A percentile compares a stretch with the other conserved stretches of the same genome.
phyloP scores from a whole-genome alignment of 2,888 invertebrate genomes.

The Cephonodes hylas region DNA sequence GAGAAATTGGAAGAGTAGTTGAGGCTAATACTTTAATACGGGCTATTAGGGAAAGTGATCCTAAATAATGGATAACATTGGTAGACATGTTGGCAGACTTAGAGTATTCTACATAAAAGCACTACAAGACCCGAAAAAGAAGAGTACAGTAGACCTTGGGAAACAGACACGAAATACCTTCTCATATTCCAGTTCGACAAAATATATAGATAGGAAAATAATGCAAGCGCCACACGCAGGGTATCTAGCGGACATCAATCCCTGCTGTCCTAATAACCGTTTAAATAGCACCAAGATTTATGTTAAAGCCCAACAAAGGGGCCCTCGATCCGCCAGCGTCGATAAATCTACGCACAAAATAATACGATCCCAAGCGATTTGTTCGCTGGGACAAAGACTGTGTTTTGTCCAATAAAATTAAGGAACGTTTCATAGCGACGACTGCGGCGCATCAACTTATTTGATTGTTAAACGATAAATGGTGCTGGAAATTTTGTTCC shows the following conservation, averaged over 20 bases:
- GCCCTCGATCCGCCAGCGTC: conserved; percentile 64
- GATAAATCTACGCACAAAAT: conserved; percentile 77
- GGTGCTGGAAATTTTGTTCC: conserved; percentile 18
- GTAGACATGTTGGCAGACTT: no score
- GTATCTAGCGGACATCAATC: conserved; percentile 64
- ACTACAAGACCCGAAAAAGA: no score
- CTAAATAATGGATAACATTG: no score
- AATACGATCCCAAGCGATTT: conserved; percentile 74
- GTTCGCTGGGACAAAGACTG: conserved; percentile 69
- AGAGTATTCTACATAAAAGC: no score
- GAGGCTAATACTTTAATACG: no score
- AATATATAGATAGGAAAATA: conserved; percentile 10
- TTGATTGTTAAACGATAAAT: conserved; percentile 27
- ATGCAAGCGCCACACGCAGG: conserved; percentile 37
- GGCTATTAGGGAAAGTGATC: no score
- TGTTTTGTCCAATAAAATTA: conserved; percentile 72
- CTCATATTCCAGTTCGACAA: not conserved
- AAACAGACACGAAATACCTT: not conserved
- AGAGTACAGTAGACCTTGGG: no score
- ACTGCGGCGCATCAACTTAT: conserved; percentile 33
- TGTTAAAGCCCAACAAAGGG: conserved; percentile 74
- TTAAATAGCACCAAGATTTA: conserved; percentile 77
- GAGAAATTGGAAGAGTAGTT: no score
- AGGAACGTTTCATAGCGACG: conserved; percentile 40
- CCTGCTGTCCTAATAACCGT: conserved; percentile 74